Conservation (phyloP, 2,888 invertebrate species). For the Drosophila niveifrons region DNA sequence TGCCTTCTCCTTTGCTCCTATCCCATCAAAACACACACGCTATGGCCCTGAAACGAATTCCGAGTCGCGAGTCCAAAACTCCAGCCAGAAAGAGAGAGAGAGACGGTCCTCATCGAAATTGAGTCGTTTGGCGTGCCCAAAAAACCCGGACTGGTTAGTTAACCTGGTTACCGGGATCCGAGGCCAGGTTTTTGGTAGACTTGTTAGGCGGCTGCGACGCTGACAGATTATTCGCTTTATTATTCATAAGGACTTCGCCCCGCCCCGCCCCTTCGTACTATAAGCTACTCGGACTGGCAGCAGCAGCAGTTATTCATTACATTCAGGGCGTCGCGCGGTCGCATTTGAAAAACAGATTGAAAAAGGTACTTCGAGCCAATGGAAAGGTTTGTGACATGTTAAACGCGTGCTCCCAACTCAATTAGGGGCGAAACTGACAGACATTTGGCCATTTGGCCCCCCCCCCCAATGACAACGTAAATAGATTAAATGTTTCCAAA, state of each 20-base stretch:
- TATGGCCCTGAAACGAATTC: conserved; percentile 27
- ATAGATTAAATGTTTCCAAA: conserved; percentile 12
- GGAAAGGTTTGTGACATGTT: conserved; percentile 37
- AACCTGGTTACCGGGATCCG: conserved; percentile 7
- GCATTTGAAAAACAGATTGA: background rate
- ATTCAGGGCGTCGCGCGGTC: conserved; percentile 6
- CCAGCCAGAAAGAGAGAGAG: background rate
- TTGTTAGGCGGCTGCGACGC: conserved; percentile 71
- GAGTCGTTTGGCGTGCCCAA: conserved; percentile 67
- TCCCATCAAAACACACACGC: conserved; percentile 23
- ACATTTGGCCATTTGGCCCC: background rate
- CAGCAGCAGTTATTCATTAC: conserved; percentile 59
- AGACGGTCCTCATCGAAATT: conserved; percentile 56
- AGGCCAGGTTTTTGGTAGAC: conserved; percentile 13
- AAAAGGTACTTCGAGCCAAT: conserved; percentile 36
- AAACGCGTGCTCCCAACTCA: conserved; percentile 23
- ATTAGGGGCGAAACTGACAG: conserved; percentile 6
- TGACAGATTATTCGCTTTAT: conserved; percentile 82
- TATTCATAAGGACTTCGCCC: conserved; percentile 74
- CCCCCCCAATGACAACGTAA: conserved; percentile 17
- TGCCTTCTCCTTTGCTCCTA: conserved; percentile 4
- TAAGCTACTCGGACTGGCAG: conserved; percentile 16
- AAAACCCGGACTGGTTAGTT: conserved; percentile 25
- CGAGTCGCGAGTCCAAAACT: conserved; percentile 5
- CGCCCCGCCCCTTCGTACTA: background rate